Conservation (phyloP, 2,113 vertebrate species). For the Phrynosoma platyrhinos region DNA sequence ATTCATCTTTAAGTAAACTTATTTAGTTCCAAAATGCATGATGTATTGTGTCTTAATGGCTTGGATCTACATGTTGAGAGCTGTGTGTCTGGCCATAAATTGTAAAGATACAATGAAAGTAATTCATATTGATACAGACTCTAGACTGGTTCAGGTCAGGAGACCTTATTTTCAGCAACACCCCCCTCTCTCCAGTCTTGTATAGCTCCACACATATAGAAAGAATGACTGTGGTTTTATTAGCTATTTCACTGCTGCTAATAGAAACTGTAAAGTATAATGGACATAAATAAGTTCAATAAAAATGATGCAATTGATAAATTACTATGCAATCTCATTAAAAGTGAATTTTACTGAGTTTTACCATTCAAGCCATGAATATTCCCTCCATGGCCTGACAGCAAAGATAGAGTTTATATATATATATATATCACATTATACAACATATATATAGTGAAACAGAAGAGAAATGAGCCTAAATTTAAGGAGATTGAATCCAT, state of each 20-base stretch:
- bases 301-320: constrained; percentile 43
- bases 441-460: no score
- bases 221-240: constrained; percentile 12
- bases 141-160: not conserved
- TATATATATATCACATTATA: no score
- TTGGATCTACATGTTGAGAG: not conserved
- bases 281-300: constrained; percentile 40
- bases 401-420: not conserved
- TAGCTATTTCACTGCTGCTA: constrained; percentile 8
- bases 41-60: not conserved
- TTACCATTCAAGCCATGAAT: constrained; percentile 13
- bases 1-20: not conserved
- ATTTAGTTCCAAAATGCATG: not conserved
- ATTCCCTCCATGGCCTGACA: constrained; percentile 11
- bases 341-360: constrained; percentile 36
- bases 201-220: not conserved
- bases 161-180: not conserved
- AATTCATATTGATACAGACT: not conserved
- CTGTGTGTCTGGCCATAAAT: not conserved
- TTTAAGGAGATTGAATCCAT: constrained; percentile 10
- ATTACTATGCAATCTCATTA: constrained; percentile 36
- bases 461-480: constrained; percentile 1
- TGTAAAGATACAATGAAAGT: not conserved
- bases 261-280: constrained; percentile 35
- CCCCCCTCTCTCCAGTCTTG: not conserved